phyloP scores from a whole-genome alignment of 1,140 invertebrate species.

The Aphelenchoides besseyi region DNA sequence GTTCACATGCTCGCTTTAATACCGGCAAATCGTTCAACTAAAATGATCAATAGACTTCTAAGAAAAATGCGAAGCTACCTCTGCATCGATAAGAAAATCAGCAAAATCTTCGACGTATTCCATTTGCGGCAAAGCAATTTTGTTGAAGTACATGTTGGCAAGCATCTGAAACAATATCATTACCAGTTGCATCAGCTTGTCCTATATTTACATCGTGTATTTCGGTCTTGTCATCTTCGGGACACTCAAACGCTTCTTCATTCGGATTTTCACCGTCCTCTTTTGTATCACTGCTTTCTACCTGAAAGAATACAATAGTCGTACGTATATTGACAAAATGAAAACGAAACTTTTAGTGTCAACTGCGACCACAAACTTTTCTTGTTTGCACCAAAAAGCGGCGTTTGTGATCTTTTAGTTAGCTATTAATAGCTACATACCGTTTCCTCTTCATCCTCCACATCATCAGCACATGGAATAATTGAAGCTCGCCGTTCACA shows the following conservation, averaged over 20 bases:
- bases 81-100: slow-evolving; percentile 61
- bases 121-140: slow-evolving; percentile 57
- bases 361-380: too few species aligned
- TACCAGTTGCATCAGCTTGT: neutral
- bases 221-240: slow-evolving; percentile 56
- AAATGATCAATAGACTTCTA: too few species aligned
- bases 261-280: slow-evolving; percentile 30
- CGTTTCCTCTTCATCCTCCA: slow-evolving; percentile 36
- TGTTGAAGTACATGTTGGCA: slow-evolving; percentile 61
- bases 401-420: too few species aligned
- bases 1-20: slow-evolving; percentile 57
- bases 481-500: slow-evolving; percentile 57
- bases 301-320: too few species aligned
- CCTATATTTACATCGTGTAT: slow-evolving; percentile 52
- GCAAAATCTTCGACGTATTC: slow-evolving; percentile 60
- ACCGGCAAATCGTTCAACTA: slow-evolving; percentile 59
- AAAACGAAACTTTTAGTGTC: too few species aligned
- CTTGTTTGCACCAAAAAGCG: too few species aligned
- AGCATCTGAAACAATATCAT: slow-evolving; percentile 41
- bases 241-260: slow-evolving; percentile 51
- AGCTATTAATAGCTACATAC: too few species aligned
- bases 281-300: slow-evolving; percentile 22
- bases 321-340: too few species aligned
- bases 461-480: slow-evolving; percentile 28
- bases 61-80: too few species aligned